Evolutionary conservation across 2,888 invertebrate genomes (phyloP).

Genomic region (Pheosia gnoma): DNA sequence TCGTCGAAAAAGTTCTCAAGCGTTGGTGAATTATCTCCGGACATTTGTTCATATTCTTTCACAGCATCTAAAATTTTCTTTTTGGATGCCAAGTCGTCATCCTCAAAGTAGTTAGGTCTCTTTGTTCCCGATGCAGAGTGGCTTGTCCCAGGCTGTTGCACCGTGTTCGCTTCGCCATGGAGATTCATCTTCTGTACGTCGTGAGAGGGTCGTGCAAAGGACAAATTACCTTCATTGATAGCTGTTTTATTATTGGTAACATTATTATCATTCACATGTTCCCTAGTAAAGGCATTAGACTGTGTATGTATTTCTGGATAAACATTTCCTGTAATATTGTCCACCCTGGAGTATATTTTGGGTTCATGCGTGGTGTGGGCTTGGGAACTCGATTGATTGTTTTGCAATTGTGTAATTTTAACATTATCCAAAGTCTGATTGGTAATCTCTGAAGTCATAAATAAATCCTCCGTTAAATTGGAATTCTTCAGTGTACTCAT

Average conservation of each 20-base stretch:
- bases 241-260: background rate
- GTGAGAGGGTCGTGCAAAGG: background rate
- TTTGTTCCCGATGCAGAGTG: conserved; percentile 35
- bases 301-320: background rate
- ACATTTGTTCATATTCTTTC: conserved; percentile 12
- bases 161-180: background rate
- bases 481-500: background rate
- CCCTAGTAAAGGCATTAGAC: background rate
- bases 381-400: background rate
- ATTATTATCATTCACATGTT: background rate
- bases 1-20: conserved; percentile 49
- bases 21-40: conserved; percentile 20
- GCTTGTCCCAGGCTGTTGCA: conserved; percentile 9
- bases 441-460: background rate
- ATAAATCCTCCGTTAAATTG: background rate
- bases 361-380: background rate
- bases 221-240: background rate
- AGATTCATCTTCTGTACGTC: background rate
- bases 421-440: background rate
- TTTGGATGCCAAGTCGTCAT: conserved; percentile 32
- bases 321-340: background rate
- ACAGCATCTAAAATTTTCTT: conserved; percentile 35
- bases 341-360: background rate
- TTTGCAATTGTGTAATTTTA: background rate
- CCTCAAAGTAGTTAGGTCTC: conserved; percentile 36